A percentile compares a stretch with the other conserved stretches of the same genome.
These are phyloP conservation scores for Zosterops japonicus DNA, from an alignment of 2,113 vertebrate species.

Conservation along the genomic window DNA sequence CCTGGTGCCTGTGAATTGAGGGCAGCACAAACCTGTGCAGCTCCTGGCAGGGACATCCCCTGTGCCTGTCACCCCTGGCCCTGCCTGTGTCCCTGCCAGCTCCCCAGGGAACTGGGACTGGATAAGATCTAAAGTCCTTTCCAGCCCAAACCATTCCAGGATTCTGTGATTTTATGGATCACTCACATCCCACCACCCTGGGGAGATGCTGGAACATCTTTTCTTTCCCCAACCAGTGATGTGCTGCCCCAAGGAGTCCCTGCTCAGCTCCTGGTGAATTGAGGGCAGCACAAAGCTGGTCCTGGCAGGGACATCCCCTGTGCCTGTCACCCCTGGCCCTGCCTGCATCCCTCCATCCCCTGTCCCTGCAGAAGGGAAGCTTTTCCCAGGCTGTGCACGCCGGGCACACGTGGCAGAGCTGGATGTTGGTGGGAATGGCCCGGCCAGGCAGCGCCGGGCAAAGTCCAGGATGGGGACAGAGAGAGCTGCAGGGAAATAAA, in stretches of 20 bases:
- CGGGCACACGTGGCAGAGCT: accelerated
- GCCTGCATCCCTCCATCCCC: accelerated
- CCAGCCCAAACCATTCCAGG: background rate
- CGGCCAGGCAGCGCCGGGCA: background rate
- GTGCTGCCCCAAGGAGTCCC: background rate
- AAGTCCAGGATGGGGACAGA: background rate
- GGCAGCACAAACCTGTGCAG: too few relatives aligned
- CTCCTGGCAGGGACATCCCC: too few relatives aligned
- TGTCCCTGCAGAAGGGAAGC: accelerated
- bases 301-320: background rate
- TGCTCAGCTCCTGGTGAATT: background rate
- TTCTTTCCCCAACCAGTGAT: too few relatives aligned
- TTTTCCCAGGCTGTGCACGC: background rate
- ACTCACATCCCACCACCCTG: background rate
- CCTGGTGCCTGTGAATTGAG: too few relatives aligned
- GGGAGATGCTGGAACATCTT: background rate
- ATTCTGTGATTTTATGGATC: background rate
- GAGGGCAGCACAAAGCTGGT: background rate
- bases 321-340: background rate
- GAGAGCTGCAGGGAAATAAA: background rate
- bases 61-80: too few relatives aligned
- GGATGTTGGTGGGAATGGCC: background rate
- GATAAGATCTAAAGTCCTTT: accelerated
- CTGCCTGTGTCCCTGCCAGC: background rate
- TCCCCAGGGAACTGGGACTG: background rate